A percentile compares a stretch with the other conserved stretches of the same genome.
These are phyloP conservation scores for Argynnis bischoffii DNA, from an alignment of 2,888 invertebrate species.

Conservation along the genomic window DNA sequence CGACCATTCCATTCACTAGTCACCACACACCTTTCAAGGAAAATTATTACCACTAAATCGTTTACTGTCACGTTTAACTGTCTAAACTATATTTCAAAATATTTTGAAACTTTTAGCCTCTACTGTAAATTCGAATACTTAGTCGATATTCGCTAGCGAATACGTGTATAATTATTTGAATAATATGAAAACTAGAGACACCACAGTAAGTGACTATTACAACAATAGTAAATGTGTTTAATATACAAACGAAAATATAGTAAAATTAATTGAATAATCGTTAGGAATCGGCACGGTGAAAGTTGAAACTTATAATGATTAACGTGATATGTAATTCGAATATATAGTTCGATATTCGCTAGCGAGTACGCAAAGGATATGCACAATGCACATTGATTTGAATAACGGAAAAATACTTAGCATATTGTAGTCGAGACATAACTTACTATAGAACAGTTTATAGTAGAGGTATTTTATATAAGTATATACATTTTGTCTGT, in stretches of 20 bases:
- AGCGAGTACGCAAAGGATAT: too few species aligned
- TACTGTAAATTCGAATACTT: not conserved
- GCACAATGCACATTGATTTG: too few species aligned
- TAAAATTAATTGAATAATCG: too few species aligned
- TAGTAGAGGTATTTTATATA: conserved; percentile 10
- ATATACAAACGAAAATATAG: too few species aligned
- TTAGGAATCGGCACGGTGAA: too few species aligned
- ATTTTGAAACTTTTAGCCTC: conserved; percentile 3
- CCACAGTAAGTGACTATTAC: too few species aligned
- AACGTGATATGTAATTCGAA: too few species aligned
- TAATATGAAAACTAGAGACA: too few species aligned
- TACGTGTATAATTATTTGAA: not conserved
- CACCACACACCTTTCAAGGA: conserved; percentile 19
- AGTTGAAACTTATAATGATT: too few species aligned
- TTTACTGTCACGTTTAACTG: conserved; percentile 17
- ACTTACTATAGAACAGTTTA: not conserved
- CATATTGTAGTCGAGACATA: not conserved
- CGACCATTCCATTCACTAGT: conserved; percentile 1
- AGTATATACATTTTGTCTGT: conserved; percentile 6
- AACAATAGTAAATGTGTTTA: too few species aligned
- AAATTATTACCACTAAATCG: conserved; percentile 19
- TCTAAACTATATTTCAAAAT: conserved; percentile 21
- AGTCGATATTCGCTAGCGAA: not conserved
- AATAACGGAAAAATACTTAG: too few species aligned
- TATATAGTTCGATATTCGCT: too few species aligned